These are phyloP conservation scores for Drosophila pseudotakahashii DNA, from an alignment of 2,888 invertebrate species.

Conservation along the genomic window DNA sequence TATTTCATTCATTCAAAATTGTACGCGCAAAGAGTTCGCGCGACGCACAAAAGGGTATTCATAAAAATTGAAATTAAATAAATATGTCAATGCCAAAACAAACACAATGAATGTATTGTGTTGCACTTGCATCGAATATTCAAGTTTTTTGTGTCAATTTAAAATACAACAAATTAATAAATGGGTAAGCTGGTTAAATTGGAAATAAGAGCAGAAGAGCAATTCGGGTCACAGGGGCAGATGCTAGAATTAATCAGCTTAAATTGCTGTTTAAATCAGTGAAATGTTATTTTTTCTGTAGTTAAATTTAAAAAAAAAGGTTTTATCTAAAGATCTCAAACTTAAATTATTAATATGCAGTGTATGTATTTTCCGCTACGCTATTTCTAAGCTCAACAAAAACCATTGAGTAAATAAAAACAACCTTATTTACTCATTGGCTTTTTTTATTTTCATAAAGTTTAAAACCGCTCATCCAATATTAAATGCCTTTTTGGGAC, in stretches of 20 bases:
- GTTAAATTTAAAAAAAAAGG: not conserved
- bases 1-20: slow-evolving; percentile 31
- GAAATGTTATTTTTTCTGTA: too few relatives aligned
- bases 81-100: slow-evolving; percentile 26
- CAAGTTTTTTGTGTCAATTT: not conserved
- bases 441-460: slow-evolving; percentile 4
- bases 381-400: not conserved
- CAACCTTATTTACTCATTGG: slow-evolving; percentile 5
- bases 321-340: not conserved
- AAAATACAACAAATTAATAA: slow-evolving; percentile 2
- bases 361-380: not conserved
- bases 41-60: not conserved
- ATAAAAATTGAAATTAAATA: slow-evolving; percentile 30
- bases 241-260: not conserved
- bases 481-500: slow-evolving; percentile 1
- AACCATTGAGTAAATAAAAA: not conserved
- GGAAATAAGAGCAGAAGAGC: not conserved
- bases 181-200: slow-evolving; percentile 10
- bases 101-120: slow-evolving; percentile 22
- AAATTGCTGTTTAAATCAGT: not conserved
- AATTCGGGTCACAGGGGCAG: slow-evolving; percentile 3
- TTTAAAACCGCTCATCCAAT: not conserved
- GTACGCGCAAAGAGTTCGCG: slow-evolving; percentile 6
- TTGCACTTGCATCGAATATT: slow-evolving; percentile 13
- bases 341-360: not conserved